A percentile compares a stretch with the other conserved stretches of the same genome.
These are phyloP conservation scores for Siniperca chuatsi DNA, from an alignment of 2,113 vertebrate species.

Conservation along the genomic window DNA sequence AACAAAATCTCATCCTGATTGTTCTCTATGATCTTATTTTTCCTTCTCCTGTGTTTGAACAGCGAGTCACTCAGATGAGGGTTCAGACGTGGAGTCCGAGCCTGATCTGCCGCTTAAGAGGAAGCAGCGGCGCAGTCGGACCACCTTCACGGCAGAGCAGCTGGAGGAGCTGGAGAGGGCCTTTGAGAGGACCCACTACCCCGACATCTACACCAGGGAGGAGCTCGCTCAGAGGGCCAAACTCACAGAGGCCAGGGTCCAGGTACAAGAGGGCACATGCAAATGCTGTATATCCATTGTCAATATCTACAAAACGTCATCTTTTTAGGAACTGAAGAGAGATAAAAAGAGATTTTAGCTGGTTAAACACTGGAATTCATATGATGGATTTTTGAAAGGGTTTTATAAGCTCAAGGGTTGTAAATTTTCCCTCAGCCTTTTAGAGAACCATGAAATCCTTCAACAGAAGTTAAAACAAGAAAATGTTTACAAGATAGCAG, in stretches of 20 bases:
- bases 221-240: constrained; percentile 95
- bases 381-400: background rate
- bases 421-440: background rate
- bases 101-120: constrained; percentile 94
- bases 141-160: constrained; percentile 95
- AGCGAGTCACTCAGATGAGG: constrained; percentile 94
- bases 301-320: background rate
- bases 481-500: constrained; percentile 12
- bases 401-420: background rate
- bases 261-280: constrained; percentile 81
- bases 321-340: background rate
- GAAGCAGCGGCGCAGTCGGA: constrained; percentile 94
- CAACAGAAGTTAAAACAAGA: constrained; percentile 10
- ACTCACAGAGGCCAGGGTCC: constrained; percentile 94
- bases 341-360: background rate
- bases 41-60: constrained; percentile 42
- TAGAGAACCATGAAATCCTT: constrained; percentile 16
- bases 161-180: constrained; percentile 95
- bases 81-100: constrained; percentile 95
- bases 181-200: constrained; percentile 96
- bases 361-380: constrained; percentile 17
- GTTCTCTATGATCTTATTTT: background rate
- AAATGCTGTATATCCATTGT: background rate
- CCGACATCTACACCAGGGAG: constrained; percentile 96
- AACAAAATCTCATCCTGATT: background rate